A percentile compares a stretch with the other conserved stretches of the same genome.
Evolutionary conservation across 35 echinoderm and acorn worm species (phyloP).

Genomic region (Lytechinus pictus): DNA sequence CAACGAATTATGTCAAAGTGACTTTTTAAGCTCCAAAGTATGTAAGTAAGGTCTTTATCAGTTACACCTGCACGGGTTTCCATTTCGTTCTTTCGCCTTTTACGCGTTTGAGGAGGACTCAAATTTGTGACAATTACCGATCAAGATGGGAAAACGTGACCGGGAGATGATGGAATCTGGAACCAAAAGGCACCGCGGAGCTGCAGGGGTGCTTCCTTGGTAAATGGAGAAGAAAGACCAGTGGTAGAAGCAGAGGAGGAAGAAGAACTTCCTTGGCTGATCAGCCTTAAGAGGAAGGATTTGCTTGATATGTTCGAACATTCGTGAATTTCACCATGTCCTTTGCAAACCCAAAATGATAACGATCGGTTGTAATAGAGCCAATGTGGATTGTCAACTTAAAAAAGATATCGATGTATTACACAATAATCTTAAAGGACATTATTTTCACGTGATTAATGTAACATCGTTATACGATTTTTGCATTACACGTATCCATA

Average conservation of each 20-base stretch:
- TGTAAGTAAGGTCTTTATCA: slow-evolving; percentile 24
- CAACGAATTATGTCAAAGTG: slow-evolving; percentile 40
- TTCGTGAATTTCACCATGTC: too few species aligned
- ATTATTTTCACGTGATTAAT: too few species aligned
- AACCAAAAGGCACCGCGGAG: slow-evolving; percentile 33
- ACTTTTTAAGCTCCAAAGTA: slow-evolving; percentile 26
- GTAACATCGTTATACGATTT: too few species aligned
- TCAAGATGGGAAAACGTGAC: slow-evolving; percentile 45
- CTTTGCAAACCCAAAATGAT: too few species aligned
- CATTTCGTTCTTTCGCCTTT: neutral
- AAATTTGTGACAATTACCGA: slow-evolving; percentile 52
- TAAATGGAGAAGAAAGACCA: neutral
- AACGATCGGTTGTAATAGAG: too few species aligned
- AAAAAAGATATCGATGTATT: too few species aligned
- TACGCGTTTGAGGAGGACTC: neutral
- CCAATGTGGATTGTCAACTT: too few species aligned
- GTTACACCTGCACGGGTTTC: slow-evolving; percentile 22
- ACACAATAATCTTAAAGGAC: too few species aligned
- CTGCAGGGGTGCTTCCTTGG: slow-evolving; percentile 16
- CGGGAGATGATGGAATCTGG: neutral
- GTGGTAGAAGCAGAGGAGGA: neutral
- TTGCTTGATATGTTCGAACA: too few species aligned
- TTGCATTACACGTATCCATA: too few species aligned
- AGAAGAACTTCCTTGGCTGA: too few species aligned
- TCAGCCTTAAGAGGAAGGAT: too few species aligned